Base-by-base conservation (phyloP, 2,113 vertebrate genomes). In the Corythornis madagascariensis region DNA sequence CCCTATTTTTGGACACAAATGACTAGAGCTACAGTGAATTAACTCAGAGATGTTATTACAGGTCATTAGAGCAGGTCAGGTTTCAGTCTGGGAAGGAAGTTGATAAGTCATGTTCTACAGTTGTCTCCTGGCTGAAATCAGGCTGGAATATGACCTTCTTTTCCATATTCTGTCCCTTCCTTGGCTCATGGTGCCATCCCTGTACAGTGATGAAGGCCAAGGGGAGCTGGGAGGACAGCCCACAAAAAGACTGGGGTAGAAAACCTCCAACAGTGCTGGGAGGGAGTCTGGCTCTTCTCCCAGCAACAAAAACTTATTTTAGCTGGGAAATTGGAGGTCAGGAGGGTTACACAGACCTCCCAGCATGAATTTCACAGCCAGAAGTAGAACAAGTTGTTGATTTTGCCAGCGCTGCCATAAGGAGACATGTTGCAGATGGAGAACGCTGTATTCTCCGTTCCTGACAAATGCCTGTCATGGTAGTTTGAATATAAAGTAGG, bases 401-500 rank as follows among this genome's bases (percentile, higher is more conserved):
- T 87, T 94, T 59, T 92, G 66, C 86, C 67, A 85, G 78, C 0
- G 1, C 74, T 94, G 90, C 89, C 92, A 89, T 89, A 92, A 85
- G 77, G 92, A 93, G 84, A 79, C 19, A 7, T 16, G 18, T 50
- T 84, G 74, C 84, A 88, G 90, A 84, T 0, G 1, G 90, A 72
- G 90, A 94, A 86, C 4, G 24, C 31, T 73, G 77, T 40, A 90
- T 90, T 50, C 77, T 93, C 69, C 3, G 42, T 83, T 96, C 89
- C 78, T 82, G 74, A 90, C 80, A 89, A 90, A 89, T 0, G 64
- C 89, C 87, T 85, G 71, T 59, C 71, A 47, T 55, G 66, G 79
- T n/a, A 79, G 77, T 66, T 72, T 79, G 89, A 79, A 66, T 80
- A 71, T 40, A 94, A 94, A 93, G 45, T 78, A 93, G 82, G 55